Evolutionary conservation across 2,888 invertebrate genomes (phyloP).

Genomic region (Miltochrista miniata): DNA sequence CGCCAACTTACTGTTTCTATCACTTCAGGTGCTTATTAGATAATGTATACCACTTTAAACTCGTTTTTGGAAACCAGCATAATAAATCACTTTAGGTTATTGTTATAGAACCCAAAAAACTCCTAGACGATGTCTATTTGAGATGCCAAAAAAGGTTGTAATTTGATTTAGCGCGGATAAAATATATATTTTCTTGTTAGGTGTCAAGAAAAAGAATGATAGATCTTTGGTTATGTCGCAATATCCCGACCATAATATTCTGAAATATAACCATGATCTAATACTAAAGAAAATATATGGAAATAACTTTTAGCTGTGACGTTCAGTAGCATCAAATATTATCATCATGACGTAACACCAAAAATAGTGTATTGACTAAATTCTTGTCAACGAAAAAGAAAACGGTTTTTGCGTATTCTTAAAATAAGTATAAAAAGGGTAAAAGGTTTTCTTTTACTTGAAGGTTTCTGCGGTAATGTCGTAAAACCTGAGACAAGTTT

Average conservation of each 20-base stretch:
- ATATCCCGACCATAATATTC: too few species aligned
- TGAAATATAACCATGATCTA: conserved; percentile 4
- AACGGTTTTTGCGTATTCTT: conserved; percentile 38
- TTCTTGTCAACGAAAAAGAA: conserved; percentile 21
- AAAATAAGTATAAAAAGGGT: conserved; percentile 36
- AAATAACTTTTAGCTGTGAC: conserved; percentile 13
- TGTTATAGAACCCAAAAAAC: too few species aligned
- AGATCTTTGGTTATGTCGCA: too few species aligned
- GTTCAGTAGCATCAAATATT: conserved; percentile 1
- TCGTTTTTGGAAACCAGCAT: background rate
- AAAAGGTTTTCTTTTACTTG: conserved; percentile 36
- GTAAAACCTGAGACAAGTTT: conserved; percentile 27
- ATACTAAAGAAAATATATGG: conserved; percentile 18
- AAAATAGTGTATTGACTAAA: conserved; percentile 15
- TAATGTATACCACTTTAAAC: conserved; percentile 10
- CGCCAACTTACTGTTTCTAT: conserved; percentile 31
- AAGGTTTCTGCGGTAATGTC: conserved; percentile 32
- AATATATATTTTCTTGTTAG: too few species aligned
- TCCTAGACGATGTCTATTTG: too few species aligned
- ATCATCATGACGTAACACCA: conserved; percentile 23
- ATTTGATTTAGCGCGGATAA: too few species aligned
- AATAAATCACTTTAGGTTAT: too few species aligned
- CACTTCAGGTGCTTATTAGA: conserved; percentile 32
- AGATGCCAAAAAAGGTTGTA: too few species aligned
- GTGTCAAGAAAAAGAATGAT: too few species aligned